A percentile compares a stretch with the other conserved stretches of the same genome.
Evolutionary conservation across 2,797 vertebrate species (phyloP).

Genomic region (Cheirogaleus major): DNA sequence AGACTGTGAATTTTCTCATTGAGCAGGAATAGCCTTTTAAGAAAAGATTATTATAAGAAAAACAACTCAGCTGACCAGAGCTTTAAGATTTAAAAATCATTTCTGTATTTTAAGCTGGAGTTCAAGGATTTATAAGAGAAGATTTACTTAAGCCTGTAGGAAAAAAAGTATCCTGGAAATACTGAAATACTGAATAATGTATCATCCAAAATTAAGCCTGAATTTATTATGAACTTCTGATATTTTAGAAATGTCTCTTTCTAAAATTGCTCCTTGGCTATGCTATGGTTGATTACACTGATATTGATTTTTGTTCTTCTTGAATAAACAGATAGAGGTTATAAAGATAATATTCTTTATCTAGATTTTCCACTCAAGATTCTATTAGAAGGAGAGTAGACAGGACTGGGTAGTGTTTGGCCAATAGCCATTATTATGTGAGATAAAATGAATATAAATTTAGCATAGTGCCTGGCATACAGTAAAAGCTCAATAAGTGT

Average conservation of each 20-base stretch:
- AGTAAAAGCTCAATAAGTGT: conserved; percentile 48
- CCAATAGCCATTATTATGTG: conserved; percentile 51
- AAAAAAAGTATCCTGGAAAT: conserved; percentile 61
- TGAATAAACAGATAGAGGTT: conserved; percentile 77
- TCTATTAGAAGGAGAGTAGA: conserved; percentile 71
- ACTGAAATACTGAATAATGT: conserved; percentile 74
- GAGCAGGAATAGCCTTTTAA: conserved; percentile 58
- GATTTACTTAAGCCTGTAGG: conserved; percentile 80
- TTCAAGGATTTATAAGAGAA: conserved; percentile 75
- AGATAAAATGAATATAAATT: conserved; percentile 52
- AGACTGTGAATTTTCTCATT: conserved; percentile 66
- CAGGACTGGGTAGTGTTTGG: conserved; percentile 64
- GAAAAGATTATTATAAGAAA: conserved; percentile 67
- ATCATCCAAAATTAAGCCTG: conserved; percentile 79
- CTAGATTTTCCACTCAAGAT: conserved; percentile 69
- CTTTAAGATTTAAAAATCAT: conserved; percentile 76
- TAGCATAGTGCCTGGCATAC: neutral
- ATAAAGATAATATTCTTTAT: conserved; percentile 76
- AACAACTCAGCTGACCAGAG: conserved; percentile 74
- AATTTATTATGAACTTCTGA: conserved; percentile 72
- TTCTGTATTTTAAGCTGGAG: conserved; percentile 80
- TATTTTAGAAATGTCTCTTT: conserved; percentile 78
- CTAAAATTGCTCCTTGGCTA: conserved; percentile 74
- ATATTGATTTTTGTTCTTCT: conserved; percentile 79
- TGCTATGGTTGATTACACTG: conserved; percentile 77